phyloP scores from a whole-genome alignment of 1,140 invertebrate species.

The Procambarus virginalis region DNA sequence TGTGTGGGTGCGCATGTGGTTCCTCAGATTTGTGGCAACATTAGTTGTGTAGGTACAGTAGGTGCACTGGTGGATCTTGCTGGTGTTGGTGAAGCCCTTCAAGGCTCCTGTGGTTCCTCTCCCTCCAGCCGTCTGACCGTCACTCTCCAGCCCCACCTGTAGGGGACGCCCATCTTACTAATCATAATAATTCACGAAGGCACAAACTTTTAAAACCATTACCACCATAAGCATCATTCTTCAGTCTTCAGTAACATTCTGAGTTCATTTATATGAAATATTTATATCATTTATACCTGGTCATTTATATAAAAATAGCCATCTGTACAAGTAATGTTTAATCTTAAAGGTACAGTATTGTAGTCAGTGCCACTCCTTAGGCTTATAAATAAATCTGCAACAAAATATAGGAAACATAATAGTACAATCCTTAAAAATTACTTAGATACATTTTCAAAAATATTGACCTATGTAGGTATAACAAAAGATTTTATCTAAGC shows the following conservation, averaged over 20 bases:
- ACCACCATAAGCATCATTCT: neutral
- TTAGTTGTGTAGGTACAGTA: conserved; percentile 62
- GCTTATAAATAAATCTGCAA: neutral
- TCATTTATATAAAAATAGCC: neutral
- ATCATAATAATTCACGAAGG: conserved; percentile 38
- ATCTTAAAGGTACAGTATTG: neutral
- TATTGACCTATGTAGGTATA: too few species aligned
- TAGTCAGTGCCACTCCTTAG: neutral
- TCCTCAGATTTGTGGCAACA: conserved; percentile 57
- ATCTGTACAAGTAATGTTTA: neutral
- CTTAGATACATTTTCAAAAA: too few species aligned
- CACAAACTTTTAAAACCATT: neutral
- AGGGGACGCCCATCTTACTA: conserved; percentile 38
- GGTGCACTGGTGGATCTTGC: conserved; percentile 59
- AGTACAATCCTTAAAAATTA: too few species aligned
- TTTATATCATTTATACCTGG: too few species aligned
- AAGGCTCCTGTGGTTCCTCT: conserved; percentile 22
- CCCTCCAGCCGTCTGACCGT: conserved; percentile 36
- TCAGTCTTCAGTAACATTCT: neutral
- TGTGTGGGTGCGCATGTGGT: conserved; percentile 60
- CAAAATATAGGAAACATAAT: neutral
- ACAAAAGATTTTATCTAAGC: too few species aligned
- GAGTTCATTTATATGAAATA: neutral
- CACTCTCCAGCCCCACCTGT: conserved; percentile 62
- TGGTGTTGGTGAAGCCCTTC: conserved; percentile 39